These are phyloP conservation scores for Enteromius unitaeniatus DNA, from an alignment of 2,797 vertebrate species.

Conservation along the genomic window DNA sequence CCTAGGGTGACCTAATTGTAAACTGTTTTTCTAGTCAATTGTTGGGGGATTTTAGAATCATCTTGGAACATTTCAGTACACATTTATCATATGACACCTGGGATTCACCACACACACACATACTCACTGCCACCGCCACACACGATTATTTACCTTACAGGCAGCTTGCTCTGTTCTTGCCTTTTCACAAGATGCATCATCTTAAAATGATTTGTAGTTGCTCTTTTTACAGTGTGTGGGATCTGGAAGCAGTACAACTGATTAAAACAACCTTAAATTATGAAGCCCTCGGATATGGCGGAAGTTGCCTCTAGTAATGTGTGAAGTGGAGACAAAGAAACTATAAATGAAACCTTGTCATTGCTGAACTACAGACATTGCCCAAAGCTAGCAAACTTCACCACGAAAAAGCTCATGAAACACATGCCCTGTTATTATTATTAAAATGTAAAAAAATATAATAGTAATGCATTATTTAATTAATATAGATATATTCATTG, in stretches of 20 bases:
- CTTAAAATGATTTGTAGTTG: conserved; percentile 58
- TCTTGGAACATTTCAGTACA: conserved; percentile 40
- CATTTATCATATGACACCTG: conserved; percentile 45
- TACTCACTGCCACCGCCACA: conserved; percentile 1
- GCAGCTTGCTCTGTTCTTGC: conserved; percentile 51
- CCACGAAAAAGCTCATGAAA: conserved; percentile 45
- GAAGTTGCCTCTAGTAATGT: conserved; percentile 45
- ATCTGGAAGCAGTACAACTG: conserved; percentile 59
- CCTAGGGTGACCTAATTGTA: conserved; percentile 34
- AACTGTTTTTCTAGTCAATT: conserved; percentile 41
- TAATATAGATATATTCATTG: no score
- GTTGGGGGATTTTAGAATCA: conserved; percentile 40
- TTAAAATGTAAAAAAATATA: no score
- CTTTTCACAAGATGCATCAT: conserved; percentile 54
- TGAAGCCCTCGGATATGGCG: conserved; percentile 41
- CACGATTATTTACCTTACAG: conserved; percentile 55
- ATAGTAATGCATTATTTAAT: not conserved
- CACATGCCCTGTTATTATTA: conserved; percentile 39
- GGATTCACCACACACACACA: conserved; percentile 16
- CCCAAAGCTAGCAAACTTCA: conserved; percentile 46
- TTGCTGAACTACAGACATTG: conserved; percentile 21
- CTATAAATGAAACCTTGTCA: conserved; percentile 51
- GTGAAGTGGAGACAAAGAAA: conserved; percentile 44
- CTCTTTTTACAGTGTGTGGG: conserved; percentile 50
- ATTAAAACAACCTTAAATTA: conserved; percentile 54